Base-by-base conservation (phyloP, 2,888 invertebrate species). In the Eueremaeus valkanovi region DNA sequence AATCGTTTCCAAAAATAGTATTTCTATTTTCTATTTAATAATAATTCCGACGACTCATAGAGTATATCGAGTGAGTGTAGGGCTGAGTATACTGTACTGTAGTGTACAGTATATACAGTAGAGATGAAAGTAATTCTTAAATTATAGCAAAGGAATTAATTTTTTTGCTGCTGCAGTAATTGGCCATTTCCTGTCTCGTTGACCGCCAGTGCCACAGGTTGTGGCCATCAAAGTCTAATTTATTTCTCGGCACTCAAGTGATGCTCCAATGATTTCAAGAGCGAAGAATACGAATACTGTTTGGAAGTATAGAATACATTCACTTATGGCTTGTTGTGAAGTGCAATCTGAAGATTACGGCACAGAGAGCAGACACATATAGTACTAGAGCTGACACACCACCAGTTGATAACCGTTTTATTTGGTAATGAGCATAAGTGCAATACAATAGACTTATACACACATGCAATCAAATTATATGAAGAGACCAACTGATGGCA, bases 161-260 rank as follows among this genome's bases (percentile, higher is more conserved):
- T 55, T 55, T 51, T 55, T 55, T 9, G 36, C 51, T 8, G 42
- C 11, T 45, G 3, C 27, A 55, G 21, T 63, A 63, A 63, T 63
- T 63, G 63, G 18, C n/a, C 33, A 33, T 27, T 55, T 55, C 55
- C 55, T 55, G 55, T 27, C 55, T 55, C 63, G 31, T 63, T 63
- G 63, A 63, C 63, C 63, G 63, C 63, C 63, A 63, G 33, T 36
- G 33, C 31, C 63, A 63, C 63, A 63, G 63, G 33, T 63, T 31
- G 42, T 45, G 33, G 36, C 63, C 63, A 63, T 63, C 63, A 36
- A 63, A 55, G 31, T 63, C 63, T 63, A 63, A 63, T 33, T 63
- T 31, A 31, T 36, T 33, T 63, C 63, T 63, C 27, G 63, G 63
- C 63, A 63, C n/a, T n/a, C 21, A 36, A 36, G 63, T 36, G 31